Evolutionary conservation across 2,113 vertebrate genomes (phyloP).

Genomic region (Hippocampus barbouri): DNA sequence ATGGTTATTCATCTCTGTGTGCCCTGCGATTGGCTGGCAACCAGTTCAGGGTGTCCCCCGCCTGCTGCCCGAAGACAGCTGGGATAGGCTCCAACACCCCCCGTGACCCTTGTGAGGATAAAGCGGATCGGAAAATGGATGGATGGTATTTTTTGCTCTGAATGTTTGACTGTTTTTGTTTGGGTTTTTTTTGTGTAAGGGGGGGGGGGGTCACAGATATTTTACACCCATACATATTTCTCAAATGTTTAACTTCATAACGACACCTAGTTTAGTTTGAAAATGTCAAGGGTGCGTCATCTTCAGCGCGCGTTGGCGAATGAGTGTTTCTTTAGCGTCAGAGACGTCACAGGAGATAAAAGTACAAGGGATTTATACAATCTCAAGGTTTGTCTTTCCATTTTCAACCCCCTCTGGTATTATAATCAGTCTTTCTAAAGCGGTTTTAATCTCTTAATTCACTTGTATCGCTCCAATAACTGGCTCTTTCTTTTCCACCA

Average conservation of each 20-base stretch:
- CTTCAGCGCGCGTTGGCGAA: slow-evolving; percentile 32
- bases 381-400: slow-evolving; percentile 73
- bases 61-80: too few species aligned
- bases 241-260: neutral
- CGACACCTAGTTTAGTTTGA: neutral
- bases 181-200: neutral
- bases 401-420: slow-evolving; percentile 74
- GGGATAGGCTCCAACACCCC: too few species aligned
- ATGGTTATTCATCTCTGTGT: too few species aligned
- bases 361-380: slow-evolving; percentile 69
- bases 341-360: slow-evolving; percentile 52
- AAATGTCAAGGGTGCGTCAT: slow-evolving; percentile 25
- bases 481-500: slow-evolving; percentile 66
- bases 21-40: too few species aligned
- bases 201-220: too few species aligned
- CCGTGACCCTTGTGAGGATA: too few species aligned
- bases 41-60: too few species aligned
- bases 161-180: neutral
- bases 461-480: slow-evolving; percentile 75
- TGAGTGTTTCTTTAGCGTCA: slow-evolving; percentile 44
- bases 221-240: neutral
- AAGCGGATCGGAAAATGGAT: too few species aligned
- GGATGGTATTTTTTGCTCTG: neutral
- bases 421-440: slow-evolving; percentile 79
- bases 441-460: slow-evolving; percentile 80